Evolutionary conservation across 1,140 invertebrate genomes (phyloP).

Genomic region (Drosophila paulistorum): DNA sequence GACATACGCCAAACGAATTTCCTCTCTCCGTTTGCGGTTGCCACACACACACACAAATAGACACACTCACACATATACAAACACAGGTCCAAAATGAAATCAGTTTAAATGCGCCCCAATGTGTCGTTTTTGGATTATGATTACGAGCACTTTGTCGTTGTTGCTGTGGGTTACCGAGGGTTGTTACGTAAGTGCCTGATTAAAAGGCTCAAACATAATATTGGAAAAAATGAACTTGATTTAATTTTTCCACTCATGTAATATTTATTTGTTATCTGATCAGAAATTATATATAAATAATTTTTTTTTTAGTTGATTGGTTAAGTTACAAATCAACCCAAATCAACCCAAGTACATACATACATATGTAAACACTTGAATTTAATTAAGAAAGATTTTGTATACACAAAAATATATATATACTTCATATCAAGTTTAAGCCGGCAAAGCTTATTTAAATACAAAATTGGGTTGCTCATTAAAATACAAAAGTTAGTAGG

Average conservation of each 20-base stretch:
- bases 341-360: neutral
- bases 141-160: slow-evolving; percentile 43
- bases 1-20: slow-evolving; percentile 64
- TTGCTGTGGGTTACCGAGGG: slow-evolving; percentile 32
- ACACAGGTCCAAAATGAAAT: slow-evolving; percentile 67
- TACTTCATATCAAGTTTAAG: slow-evolving; percentile 5
- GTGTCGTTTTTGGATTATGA: slow-evolving; percentile 75
- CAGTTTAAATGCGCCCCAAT: slow-evolving; percentile 78
- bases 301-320: neutral
- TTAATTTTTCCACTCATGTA: neutral
- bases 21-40: slow-evolving; percentile 31
- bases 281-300: too few relatives aligned
- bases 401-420: too few relatives aligned
- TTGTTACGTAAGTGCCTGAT: slow-evolving; percentile 26
- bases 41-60: slow-evolving; percentile 4
- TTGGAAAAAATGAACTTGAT: neutral
- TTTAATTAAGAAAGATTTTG: too few relatives aligned
- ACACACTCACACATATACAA: slow-evolving; percentile 13
- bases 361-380: slow-evolving; percentile 15
- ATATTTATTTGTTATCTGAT: too few relatives aligned
- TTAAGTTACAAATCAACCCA: slow-evolving; percentile 17
- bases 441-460: too few relatives aligned
- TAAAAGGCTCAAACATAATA: neutral
- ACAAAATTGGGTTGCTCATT: too few relatives aligned
- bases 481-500: too few relatives aligned